Percentiles rank a stretch among this genome's conserved stretches.
These are phyloP conservation scores for Cromileptes altivelis DNA, from an alignment of 2,113 vertebrate species.

Conservation along the genomic window DNA sequence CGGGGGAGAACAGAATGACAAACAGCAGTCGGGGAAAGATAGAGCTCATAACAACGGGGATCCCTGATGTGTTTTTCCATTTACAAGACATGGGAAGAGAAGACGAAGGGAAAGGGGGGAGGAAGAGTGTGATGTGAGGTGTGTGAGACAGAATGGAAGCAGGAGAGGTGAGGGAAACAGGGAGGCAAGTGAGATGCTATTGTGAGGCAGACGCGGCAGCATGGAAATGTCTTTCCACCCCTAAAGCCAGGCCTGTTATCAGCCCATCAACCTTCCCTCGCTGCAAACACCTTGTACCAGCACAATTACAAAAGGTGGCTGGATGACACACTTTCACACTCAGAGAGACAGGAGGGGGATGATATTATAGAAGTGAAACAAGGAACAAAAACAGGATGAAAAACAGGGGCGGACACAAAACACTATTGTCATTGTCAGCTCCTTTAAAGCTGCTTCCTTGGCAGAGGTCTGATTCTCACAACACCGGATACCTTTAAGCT, in stretches of 20 bases:
- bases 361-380: slow-evolving; percentile 46
- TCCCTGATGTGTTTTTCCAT: slow-evolving; percentile 63
- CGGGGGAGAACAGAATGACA: not conserved
- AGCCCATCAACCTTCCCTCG: slow-evolving; percentile 56
- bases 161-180: slow-evolving; percentile 26
- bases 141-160: slow-evolving; percentile 39
- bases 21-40: slow-evolving; percentile 43
- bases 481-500: slow-evolving; percentile 27
- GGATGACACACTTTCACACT: slow-evolving; percentile 62
- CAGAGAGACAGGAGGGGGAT: slow-evolving; percentile 27
- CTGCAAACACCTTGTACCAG: slow-evolving; percentile 67
- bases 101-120: not conserved
- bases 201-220: slow-evolving; percentile 32
- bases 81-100: slow-evolving; percentile 48
- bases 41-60: slow-evolving; percentile 53
- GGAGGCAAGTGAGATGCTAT: slow-evolving; percentile 39
- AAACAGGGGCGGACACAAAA: slow-evolving; percentile 24
- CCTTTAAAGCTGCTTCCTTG: slow-evolving; percentile 42
- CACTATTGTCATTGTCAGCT: slow-evolving; percentile 52
- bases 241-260: slow-evolving; percentile 70
- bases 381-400: slow-evolving; percentile 34
- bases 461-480: slow-evolving; percentile 41
- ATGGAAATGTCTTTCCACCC: slow-evolving; percentile 59
- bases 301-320: slow-evolving; percentile 62
- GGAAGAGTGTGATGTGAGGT: slow-evolving; percentile 23